These are phyloP conservation scores for Vombatus ursinus DNA, from an alignment of 2,113 vertebrate genomes.

Conservation along the genomic window DNA sequence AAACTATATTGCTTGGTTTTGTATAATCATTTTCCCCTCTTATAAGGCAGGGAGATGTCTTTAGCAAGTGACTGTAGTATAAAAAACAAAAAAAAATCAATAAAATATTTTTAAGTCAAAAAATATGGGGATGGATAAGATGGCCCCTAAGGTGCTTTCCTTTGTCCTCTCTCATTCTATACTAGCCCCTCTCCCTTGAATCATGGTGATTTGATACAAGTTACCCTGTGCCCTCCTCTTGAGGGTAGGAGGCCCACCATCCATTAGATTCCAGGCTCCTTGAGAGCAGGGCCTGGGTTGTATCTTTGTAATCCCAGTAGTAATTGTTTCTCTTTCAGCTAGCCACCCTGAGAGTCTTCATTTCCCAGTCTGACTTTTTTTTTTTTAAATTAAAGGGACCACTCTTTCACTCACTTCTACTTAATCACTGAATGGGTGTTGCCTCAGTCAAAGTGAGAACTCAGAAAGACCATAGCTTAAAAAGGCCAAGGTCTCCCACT, in stretches of 20 bases:
- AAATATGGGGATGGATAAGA: neutral
- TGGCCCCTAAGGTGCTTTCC: neutral
- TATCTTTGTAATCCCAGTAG: neutral
- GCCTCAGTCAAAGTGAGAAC: too few relatives aligned
- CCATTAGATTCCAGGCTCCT: neutral
- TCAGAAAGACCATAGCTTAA: too few relatives aligned
- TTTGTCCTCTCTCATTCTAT: neutral
- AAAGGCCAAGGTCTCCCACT: too few relatives aligned
- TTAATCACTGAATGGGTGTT: too few relatives aligned
- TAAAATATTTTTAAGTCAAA: neutral
- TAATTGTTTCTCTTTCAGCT: too few relatives aligned
- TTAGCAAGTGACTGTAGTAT: neutral
- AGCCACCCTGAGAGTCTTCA: too few relatives aligned
- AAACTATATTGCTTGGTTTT: neutral
- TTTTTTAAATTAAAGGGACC: too few relatives aligned
- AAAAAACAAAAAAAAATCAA: neutral
- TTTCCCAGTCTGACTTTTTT: too few relatives aligned
- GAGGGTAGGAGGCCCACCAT: neutral
- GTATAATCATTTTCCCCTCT: neutral
- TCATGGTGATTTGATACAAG: neutral
- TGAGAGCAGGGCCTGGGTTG: neutral
- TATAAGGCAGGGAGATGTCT: neutral
- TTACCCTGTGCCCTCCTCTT: neutral
- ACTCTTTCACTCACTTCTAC: too few relatives aligned
- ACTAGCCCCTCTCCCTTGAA: neutral